These are phyloP conservation scores for Pachyuromys duprasi DNA, from an alignment of 2,797 vertebrate genomes.

Conservation along the genomic window DNA sequence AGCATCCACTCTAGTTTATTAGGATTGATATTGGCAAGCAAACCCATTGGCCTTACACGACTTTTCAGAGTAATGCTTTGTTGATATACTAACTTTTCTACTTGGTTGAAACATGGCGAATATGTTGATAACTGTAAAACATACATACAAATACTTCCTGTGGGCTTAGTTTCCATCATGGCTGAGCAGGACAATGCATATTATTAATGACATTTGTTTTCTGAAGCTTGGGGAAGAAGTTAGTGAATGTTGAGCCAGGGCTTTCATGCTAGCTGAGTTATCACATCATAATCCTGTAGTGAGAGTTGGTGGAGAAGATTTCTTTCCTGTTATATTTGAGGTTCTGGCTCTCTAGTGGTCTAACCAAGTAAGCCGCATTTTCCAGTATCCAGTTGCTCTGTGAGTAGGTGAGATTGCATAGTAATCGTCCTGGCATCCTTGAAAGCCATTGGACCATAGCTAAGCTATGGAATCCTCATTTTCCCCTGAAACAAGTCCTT, in stretches of 20 bases:
- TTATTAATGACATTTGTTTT: not conserved
- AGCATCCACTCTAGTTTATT: not conserved
- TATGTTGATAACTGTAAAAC: not conserved
- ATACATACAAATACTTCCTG: not conserved
- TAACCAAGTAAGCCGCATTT: not conserved
- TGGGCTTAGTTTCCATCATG: not conserved
- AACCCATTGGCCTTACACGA: not conserved
- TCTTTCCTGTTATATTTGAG: not conserved
- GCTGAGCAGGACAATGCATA: not conserved
- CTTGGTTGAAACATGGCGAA: not conserved
- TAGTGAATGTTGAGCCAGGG: not conserved
- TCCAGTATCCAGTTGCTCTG: not conserved
- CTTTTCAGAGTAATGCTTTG: not conserved
- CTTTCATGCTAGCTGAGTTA: not conserved
- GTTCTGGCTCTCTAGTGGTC: not conserved
- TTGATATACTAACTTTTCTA: not conserved
- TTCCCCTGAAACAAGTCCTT: not conserved
- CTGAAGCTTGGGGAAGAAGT: not conserved
- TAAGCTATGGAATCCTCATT: not conserved
- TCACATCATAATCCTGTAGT: not conserved
- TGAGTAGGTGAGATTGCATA: not conserved
- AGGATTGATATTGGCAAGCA: not conserved
- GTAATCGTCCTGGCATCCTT: not conserved
- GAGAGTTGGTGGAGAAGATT: not conserved
- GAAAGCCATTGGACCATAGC: not conserved